Percentiles rank a stretch among this genome's conserved stretches.
These are phyloP conservation scores for Hypercompe scribonia DNA, from an alignment of 2,888 invertebrate genomes.

Conservation along the genomic window DNA sequence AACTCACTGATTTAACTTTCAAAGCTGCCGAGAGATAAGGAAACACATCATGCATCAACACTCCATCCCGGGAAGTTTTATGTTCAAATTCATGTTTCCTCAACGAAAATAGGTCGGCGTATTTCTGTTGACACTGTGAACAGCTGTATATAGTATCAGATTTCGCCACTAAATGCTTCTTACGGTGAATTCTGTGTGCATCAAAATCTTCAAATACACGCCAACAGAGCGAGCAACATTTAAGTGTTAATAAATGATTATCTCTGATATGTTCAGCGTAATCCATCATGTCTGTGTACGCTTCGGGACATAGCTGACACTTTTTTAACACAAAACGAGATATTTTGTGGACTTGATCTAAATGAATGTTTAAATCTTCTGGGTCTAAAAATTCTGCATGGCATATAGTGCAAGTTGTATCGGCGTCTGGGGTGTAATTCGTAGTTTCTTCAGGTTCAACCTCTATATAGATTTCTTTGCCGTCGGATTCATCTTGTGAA, in stretches of 20 bases:
- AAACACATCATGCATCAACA: conserved; percentile 55
- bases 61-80: conserved; percentile 54
- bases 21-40: conserved; percentile 63
- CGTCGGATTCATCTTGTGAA: conserved; percentile 22
- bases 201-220: conserved; percentile 57
- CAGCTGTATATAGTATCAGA: conserved; percentile 54
- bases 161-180: conserved; percentile 54
- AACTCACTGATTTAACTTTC: conserved; percentile 59
- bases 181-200: conserved; percentile 55
- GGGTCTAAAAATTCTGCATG: conserved; percentile 68
- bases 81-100: conserved; percentile 59
- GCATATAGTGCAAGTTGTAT: conserved; percentile 43
- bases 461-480: conserved; percentile 19
- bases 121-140: conserved; percentile 63
- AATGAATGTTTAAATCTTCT: conserved; percentile 68
- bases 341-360: conserved; percentile 63
- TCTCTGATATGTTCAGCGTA: conserved; percentile 68
- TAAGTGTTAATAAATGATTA: conserved; percentile 58
- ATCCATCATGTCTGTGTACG: conserved; percentile 53
- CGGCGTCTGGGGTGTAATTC: conserved; percentile 21
- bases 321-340: conserved; percentile 8
- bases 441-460: conserved; percentile 16
- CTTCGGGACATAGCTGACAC: conserved; percentile 65
- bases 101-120: conserved; percentile 49
- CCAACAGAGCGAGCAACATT: conserved; percentile 63